These are phyloP conservation scores for Drosophila tani DNA, from an alignment of 1,140 invertebrate species.

Conservation along the genomic window DNA sequence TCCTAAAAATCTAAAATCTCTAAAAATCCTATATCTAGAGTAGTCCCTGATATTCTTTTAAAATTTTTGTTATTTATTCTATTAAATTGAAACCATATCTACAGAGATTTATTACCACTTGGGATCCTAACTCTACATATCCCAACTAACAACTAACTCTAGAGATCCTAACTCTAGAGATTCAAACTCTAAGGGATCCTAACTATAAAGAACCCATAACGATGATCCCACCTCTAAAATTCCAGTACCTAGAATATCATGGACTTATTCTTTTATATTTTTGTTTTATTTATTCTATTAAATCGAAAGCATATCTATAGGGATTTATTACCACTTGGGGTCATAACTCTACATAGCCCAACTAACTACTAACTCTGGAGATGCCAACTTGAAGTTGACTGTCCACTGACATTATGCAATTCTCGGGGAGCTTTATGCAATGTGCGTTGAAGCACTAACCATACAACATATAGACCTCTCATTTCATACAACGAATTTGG, in stretches of 20 bases:
- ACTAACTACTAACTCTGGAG: neutral
- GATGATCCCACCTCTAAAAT: no score
- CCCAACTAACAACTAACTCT: neutral
- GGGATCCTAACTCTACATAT: neutral
- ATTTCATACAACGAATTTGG: no score
- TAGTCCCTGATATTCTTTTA: no score
- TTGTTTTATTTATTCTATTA: no score
- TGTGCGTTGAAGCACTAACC: conserved; percentile 17
- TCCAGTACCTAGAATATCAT: no score
- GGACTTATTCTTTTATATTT: no score
- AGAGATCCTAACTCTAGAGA: conserved; percentile 3
- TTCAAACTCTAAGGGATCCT: no score
- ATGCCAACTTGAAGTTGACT: neutral
- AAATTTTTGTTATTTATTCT: no score
- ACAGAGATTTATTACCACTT: conserved; percentile 5
- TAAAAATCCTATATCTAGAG: no score
- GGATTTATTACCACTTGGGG: conserved; percentile 3
- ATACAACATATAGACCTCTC: no score
- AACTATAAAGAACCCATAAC: no score
- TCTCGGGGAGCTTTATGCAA: conserved; percentile 41
- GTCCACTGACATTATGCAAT: conserved; percentile 33
- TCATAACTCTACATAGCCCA: neutral
- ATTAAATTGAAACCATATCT: neutral
- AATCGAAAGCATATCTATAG: neutral
- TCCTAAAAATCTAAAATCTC: no score